These are phyloP conservation scores for Ormyrus thymus DNA, from an alignment of 2,888 invertebrate species.

Conservation along the genomic window DNA sequence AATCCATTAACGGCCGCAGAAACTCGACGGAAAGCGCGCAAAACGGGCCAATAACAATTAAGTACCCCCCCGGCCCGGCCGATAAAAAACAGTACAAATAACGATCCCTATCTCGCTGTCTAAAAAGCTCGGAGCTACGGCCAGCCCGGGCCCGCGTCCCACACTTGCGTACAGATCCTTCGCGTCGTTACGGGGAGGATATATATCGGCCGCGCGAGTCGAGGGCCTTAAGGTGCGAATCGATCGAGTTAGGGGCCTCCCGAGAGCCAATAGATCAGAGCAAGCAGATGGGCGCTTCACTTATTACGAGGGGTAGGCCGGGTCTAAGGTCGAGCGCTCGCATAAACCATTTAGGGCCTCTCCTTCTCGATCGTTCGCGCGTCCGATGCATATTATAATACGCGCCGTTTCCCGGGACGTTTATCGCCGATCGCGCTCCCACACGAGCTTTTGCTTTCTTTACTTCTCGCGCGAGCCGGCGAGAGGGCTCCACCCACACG, in stretches of 20 bases:
- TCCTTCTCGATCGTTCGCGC: slow-evolving; percentile 65
- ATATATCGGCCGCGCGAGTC: slow-evolving; percentile 22
- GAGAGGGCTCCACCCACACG: slow-evolving; percentile 52
- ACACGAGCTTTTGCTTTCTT: slow-evolving; percentile 49
- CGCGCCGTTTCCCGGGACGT: slow-evolving; percentile 72
- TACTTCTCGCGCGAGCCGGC: neutral
- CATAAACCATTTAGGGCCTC: slow-evolving; percentile 72
- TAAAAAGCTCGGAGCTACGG: neutral
- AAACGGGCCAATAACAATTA: slow-evolving; percentile 11
- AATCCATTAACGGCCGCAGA: slow-evolving; percentile 40
- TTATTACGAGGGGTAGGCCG: slow-evolving; percentile 53
- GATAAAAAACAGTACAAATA: slow-evolving; percentile 51
- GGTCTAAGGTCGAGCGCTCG: slow-evolving; percentile 73
- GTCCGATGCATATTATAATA: slow-evolving; percentile 65
- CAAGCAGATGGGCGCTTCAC: slow-evolving; percentile 66
- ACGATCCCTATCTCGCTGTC: slow-evolving; percentile 29
- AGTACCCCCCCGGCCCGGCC: neutral
- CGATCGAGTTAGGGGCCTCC: slow-evolving; percentile 63
- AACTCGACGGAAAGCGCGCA: neutral
- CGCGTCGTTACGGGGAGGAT: neutral
- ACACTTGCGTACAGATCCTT: too few species aligned
- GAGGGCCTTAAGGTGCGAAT: slow-evolving; percentile 67
- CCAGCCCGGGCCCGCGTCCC: too few species aligned
- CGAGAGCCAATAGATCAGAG: slow-evolving; percentile 68
- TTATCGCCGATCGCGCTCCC: slow-evolving; percentile 68